Evolutionary conservation across 2,113 vertebrate genomes (phyloP).

Genomic region (Misgurnus mizolepis): DNA sequence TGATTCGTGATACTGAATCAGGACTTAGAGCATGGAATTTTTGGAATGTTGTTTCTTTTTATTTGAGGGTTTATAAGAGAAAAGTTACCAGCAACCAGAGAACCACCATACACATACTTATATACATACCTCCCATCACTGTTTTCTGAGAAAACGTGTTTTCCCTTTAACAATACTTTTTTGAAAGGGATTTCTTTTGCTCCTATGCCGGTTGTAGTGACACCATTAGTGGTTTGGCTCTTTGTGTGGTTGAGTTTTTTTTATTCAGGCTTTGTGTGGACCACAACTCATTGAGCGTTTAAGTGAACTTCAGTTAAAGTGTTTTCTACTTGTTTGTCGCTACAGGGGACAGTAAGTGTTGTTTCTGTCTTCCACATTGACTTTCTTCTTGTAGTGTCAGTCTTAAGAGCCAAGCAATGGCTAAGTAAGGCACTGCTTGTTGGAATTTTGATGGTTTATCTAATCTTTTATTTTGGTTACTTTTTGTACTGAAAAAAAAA

Average conservation of each 20-base stretch:
- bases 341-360: not conserved
- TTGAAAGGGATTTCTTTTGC: not conserved
- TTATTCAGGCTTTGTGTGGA: not conserved
- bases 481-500: no score
- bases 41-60: not conserved
- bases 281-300: conserved; percentile 19
- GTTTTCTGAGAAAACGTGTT: not conserved
- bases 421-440: not conserved
- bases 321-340: not conserved
- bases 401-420: conserved; percentile 9
- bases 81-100: not conserved
- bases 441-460: not conserved
- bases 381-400: not conserved
- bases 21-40: not conserved
- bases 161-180: not conserved
- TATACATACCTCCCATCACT: not conserved
- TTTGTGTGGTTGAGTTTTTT: not conserved
- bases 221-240: not conserved
- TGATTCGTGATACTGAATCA: not conserved
- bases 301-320: conserved; percentile 22
- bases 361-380: not conserved
- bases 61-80: no score
- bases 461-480: not conserved
- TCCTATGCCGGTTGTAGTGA: not conserved
- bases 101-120: not conserved